These are phyloP conservation scores for Sander lucioperca DNA, from an alignment of 2,113 vertebrate genomes.

Conservation along the genomic window DNA sequence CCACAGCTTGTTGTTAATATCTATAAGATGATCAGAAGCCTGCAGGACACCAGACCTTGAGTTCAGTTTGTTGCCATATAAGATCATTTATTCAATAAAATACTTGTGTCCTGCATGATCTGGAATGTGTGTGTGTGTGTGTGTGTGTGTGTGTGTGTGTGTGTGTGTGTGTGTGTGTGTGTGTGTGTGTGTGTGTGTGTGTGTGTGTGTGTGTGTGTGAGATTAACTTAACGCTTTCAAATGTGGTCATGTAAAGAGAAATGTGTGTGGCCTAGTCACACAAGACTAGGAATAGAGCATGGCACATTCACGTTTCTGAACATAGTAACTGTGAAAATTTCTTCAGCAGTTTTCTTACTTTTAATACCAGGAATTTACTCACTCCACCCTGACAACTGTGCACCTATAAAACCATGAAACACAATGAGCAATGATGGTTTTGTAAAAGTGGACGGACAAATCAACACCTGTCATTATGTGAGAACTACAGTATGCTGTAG, in stretches of 20 bases:
- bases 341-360: neutral
- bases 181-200: no score
- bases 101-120: neutral
- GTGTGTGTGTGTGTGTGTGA: no score
- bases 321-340: neutral
- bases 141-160: no score
- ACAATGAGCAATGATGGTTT: neutral
- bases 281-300: no score
- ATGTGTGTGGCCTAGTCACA: no score
- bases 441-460: neutral
- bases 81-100: neutral
- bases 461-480: neutral
- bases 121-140: no score
- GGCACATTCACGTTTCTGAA: neutral
- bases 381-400: neutral
- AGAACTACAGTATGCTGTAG: neutral
- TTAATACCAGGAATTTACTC: neutral
- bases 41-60: slow-evolving; percentile 12
- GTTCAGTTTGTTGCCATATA: neutral
- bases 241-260: no score
- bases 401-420: neutral
- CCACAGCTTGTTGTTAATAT: slow-evolving; percentile 16
- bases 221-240: no score
- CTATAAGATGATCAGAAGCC: slow-evolving; percentile 23
- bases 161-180: no score